Evolutionary conservation across 1,140 invertebrate species (phyloP).

Genomic region (Bombus cullumanus): DNA sequence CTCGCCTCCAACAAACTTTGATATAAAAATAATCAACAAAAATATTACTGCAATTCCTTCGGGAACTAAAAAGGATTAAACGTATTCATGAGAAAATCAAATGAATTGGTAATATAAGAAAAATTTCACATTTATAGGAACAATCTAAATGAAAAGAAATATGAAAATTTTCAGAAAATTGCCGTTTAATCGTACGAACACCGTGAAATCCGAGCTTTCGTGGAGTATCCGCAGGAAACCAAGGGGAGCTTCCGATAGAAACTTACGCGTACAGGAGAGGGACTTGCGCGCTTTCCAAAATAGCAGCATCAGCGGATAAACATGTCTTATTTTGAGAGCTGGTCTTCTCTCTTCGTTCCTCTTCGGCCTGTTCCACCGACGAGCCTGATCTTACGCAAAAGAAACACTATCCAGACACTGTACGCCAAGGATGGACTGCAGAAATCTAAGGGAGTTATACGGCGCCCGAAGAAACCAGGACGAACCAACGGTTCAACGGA

Average conservation of each 20-base stretch:
- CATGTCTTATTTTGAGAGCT: conserved; percentile 75
- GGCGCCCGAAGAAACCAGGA: conserved; percentile 49
- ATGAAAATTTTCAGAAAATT: background rate
- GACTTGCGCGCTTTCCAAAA: conserved; percentile 71
- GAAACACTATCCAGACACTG: conserved; percentile 73
- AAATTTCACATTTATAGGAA: background rate
- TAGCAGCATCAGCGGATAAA: conserved; percentile 74
- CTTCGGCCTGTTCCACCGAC: conserved; percentile 39
- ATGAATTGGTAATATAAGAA: background rate
- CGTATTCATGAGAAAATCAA: background rate
- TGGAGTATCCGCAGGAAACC: conserved; percentile 32
- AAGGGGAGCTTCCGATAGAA: conserved; percentile 54
- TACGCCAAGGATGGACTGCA: conserved; percentile 59
- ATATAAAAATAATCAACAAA: conserved; percentile 16
- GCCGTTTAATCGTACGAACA: background rate
- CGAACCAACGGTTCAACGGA: conserved; percentile 6
- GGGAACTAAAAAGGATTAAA: background rate
- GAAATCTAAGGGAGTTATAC: conserved; percentile 50
- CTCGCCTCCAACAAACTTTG: background rate
- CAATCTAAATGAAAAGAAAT: background rate
- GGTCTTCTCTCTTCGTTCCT: conserved; percentile 48
- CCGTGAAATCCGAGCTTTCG: conserved; percentile 33
- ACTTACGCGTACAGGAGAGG: conserved; percentile 63
- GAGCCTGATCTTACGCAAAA: conserved; percentile 68
- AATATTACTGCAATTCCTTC: background rate